Percentiles rank a stretch among this genome's conserved stretches.
These are phyloP conservation scores for Strigamia transsilvanica DNA, from an alignment of 2,888 invertebrate genomes.

Conservation along the genomic window DNA sequence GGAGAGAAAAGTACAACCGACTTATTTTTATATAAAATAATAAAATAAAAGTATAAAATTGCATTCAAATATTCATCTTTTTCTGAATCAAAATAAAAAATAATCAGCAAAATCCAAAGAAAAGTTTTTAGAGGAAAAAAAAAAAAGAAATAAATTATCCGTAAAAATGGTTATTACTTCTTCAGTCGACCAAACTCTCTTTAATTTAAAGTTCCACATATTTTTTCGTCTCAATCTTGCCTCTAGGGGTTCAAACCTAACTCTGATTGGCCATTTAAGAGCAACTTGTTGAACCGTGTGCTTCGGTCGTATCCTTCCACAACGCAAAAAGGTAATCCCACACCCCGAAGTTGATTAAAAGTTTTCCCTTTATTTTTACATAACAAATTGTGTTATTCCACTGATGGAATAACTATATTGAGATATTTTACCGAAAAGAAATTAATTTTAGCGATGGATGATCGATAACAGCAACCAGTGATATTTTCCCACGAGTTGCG, in stretches of 20 bases:
- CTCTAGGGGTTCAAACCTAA: slow-evolving; percentile 29
- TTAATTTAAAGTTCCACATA: slow-evolving; percentile 29
- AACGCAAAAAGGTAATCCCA: neutral
- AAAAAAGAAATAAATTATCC: neutral
- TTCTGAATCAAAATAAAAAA: neutral
- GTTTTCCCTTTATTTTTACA: neutral
- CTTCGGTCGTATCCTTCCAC: neutral
- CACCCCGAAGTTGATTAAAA: neutral
- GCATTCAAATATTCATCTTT: neutral
- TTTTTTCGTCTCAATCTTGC: slow-evolving; percentile 6
- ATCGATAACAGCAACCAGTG: neutral
- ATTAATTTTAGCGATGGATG: neutral
- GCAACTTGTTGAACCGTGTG: slow-evolving; percentile 34
- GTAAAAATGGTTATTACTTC: neutral
- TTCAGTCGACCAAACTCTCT: slow-evolving; percentile 1
- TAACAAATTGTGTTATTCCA: neutral
- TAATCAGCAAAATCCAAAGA: neutral
- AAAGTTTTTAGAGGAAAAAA: neutral
- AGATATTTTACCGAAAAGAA: neutral
- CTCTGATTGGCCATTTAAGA: slow-evolving; percentile 46
- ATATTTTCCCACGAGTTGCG: slow-evolving; percentile 37
- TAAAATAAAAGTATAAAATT: neutral
- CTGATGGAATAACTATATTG: neutral
- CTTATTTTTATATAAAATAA: neutral
- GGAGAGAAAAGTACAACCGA: slow-evolving; percentile 5